Evolutionary conservation across 2,797 vertebrate species (phyloP), one percentile per base, ranked within the genome.

Genomic region (Lepilemur ruficaudatus): DNA sequence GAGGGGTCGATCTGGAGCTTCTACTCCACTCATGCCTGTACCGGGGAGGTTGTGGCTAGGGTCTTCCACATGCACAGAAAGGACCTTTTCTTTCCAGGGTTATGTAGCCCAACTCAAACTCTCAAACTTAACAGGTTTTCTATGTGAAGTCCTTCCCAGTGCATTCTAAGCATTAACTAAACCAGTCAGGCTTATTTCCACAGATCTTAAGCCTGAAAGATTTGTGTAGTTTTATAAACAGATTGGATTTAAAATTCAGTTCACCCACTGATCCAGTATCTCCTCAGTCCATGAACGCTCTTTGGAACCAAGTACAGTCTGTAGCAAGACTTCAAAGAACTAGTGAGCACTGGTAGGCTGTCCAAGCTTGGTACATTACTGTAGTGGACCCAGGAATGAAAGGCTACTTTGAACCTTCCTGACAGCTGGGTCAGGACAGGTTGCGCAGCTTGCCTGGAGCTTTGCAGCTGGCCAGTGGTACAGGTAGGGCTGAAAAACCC

Each of bases 211-310:
- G 41, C 67, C 93, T 82, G 78, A 96, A 92, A 86, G 76, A 86
- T 57, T 38, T 69, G 46, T 52, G 41, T 41, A 30, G 50, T 38
- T 89, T 69, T 94, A 69, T 59, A 87, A 88, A 78, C 61, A 93
- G 35, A 72, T 38, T 76, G 38, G 72, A 81, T 94, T 92, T 86
- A 90, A 94, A 97, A 92, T 90, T 90, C 72, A 82, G 10, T 92
- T 76, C 82, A 57, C 30, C 73, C 41, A 52, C 87, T 93, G 41
- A 76, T 61, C 83, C 76, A 80, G 28, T 73, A 61, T 75, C 73
- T 79, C 73, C 67, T 82, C 55, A 69, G 35, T 32, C 52, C 43
- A 30, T 25, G 23, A 23, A 65, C 41, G 52, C 41, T 79, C 67
- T 73, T 22, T 57, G 75, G 55, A 81, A 92, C 48, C 43, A 80